Percentiles rank a stretch among this genome's conserved stretches.
These are phyloP conservation scores for Caligus rogercresseyi DNA, from an alignment of 1,140 invertebrate genomes.

Conservation along the genomic window DNA sequence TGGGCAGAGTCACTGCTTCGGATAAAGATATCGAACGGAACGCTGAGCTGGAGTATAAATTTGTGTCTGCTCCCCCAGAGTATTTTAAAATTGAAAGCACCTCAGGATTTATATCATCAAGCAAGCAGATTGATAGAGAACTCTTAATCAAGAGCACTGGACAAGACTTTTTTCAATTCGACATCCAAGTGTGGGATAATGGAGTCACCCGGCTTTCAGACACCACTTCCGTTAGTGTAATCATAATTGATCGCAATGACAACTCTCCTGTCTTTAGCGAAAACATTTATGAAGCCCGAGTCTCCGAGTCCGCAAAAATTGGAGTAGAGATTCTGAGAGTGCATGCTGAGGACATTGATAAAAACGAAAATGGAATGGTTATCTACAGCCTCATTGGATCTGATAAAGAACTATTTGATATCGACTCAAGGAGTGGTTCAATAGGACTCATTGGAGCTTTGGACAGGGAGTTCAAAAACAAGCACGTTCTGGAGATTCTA, in stretches of 20 bases:
- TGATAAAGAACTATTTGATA: slow-evolving; percentile 52
- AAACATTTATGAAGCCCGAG: slow-evolving; percentile 59
- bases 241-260: slow-evolving; percentile 77
- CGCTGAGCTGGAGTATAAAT: slow-evolving; percentile 69
- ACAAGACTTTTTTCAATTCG: slow-evolving; percentile 54
- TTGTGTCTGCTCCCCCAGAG: slow-evolving; percentile 46
- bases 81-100: slow-evolving; percentile 73
- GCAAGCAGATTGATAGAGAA: slow-evolving; percentile 68
- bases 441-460: slow-evolving; percentile 51
- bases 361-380: slow-evolving; percentile 73
- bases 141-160: slow-evolving; percentile 51
- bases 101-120: slow-evolving; percentile 76
- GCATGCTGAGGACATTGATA: slow-evolving; percentile 67
- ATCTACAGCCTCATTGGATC: slow-evolving; percentile 63
- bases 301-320: slow-evolving; percentile 57
- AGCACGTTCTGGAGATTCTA: slow-evolving; percentile 56
- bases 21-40: slow-evolving; percentile 78
- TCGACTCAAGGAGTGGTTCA: slow-evolving; percentile 73
- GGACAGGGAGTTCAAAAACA: slow-evolving; percentile 63
- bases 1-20: slow-evolving; percentile 68
- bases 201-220: slow-evolving; percentile 57
- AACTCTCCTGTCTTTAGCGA: slow-evolving; percentile 67
- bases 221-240: slow-evolving; percentile 70
- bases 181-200: slow-evolving; percentile 71
- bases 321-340: slow-evolving; percentile 64